Evolutionary conservation across 2,888 invertebrate genomes (phyloP).

Genomic region (Pedicia rivosa): DNA sequence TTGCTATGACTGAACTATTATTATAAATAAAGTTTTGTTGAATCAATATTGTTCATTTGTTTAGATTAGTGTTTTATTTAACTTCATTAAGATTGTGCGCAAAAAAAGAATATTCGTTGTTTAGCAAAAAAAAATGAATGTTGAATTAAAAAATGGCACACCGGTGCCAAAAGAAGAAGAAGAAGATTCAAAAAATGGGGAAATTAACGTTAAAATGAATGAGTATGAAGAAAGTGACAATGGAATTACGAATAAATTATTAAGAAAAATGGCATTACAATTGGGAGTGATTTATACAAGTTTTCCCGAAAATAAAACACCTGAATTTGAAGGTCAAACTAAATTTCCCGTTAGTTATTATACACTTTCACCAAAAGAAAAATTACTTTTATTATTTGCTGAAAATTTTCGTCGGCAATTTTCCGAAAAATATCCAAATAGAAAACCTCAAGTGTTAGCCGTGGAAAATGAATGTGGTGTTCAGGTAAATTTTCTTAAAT

Average conservation of each 20-base stretch:
- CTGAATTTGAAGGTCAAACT: slow-evolving; percentile 38
- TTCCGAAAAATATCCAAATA: slow-evolving; percentile 36
- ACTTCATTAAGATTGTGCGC: too few species aligned
- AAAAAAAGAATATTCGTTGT: too few species aligned
- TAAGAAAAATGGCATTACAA: slow-evolving; percentile 5
- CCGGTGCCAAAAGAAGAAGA: too few species aligned
- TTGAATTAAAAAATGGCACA: background rate
- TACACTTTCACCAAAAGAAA: slow-evolving; percentile 50
- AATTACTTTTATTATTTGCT: slow-evolving; percentile 50
- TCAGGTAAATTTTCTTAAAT: slow-evolving; percentile 37
- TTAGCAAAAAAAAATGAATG: too few species aligned
- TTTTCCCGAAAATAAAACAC: slow-evolving; percentile 27
- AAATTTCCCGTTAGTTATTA: slow-evolving; percentile 50
- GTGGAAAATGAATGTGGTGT: slow-evolving; percentile 61
- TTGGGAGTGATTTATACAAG: slow-evolving; percentile 25
- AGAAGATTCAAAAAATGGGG: too few species aligned
- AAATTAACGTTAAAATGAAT: background rate
- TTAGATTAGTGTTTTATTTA: too few species aligned
- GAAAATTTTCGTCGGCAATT: slow-evolving; percentile 67
- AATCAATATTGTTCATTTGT: too few species aligned
- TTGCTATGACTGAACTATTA: too few species aligned
- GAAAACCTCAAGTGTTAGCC: slow-evolving; percentile 51
- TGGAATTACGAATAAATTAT: background rate
- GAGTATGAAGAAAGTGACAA: too few species aligned
- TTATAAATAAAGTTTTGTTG: too few species aligned